phyloP scores from a whole-genome alignment of 2,113 vertebrate species.

The Mormoops blainvillei region DNA sequence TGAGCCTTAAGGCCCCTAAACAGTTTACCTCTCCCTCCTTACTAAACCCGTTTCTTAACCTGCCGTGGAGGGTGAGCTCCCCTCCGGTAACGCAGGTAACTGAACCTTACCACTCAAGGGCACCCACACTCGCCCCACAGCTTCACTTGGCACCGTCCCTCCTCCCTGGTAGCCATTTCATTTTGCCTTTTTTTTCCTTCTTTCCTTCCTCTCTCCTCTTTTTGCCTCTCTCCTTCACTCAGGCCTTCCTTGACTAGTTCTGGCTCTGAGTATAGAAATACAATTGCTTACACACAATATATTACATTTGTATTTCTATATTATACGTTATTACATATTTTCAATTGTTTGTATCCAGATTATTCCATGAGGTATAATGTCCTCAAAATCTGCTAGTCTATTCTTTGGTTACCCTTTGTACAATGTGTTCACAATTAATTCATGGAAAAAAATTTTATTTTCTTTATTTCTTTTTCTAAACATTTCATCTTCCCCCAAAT shows the following conservation, averaged over 20 bases:
- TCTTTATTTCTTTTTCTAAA: not conserved
- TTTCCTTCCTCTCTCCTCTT: not conserved
- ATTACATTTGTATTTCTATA: not conserved
- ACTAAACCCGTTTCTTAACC: not conserved
- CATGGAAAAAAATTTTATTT: not conserved
- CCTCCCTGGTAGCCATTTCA: not conserved
- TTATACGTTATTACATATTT: not conserved
- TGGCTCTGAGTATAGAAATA: not conserved
- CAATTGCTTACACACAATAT: not conserved
- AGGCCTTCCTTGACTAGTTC: not conserved
- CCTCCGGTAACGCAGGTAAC: not conserved
- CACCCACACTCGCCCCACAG: not conserved
- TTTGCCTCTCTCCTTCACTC: not conserved
- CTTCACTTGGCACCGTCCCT: not conserved
- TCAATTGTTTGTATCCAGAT: not conserved
- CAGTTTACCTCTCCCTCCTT: not conserved
- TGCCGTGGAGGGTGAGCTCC: not conserved
- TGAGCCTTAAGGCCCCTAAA: not conserved
- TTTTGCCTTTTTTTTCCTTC: not conserved
- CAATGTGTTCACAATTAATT: constrained; percentile 5
- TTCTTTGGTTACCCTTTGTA: not conserved
- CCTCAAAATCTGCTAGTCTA: not conserved
- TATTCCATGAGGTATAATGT: not conserved
- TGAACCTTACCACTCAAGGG: not conserved
- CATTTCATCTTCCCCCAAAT: not conserved